phyloP scores from a whole-genome alignment of 2,113 vertebrate genomes.

The Tricholaema leucomelas region DNA sequence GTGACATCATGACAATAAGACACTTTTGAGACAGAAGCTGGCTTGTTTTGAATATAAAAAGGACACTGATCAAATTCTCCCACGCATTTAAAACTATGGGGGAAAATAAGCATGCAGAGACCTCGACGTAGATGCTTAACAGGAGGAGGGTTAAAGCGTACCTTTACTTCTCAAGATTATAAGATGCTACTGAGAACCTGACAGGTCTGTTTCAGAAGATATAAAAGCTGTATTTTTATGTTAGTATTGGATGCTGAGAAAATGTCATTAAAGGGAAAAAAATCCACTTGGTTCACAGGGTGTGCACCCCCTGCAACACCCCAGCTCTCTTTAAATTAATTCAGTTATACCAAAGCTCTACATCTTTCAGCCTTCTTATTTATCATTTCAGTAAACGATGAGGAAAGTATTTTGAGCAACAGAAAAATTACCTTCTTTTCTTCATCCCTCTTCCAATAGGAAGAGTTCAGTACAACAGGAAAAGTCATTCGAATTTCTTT shows the following conservation, averaged over 20 bases:
- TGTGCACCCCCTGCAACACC: not conserved
- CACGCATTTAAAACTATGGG: slow-evolving; percentile 86
- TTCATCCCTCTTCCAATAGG: not conserved
- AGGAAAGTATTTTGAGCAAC: slow-evolving; percentile 5
- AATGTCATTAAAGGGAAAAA: slow-evolving; percentile 68
- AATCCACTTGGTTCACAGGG: not conserved
- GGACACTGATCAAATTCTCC: slow-evolving; percentile 90
- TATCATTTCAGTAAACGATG: slow-evolving; percentile 12
- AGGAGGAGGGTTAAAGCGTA: slow-evolving; percentile 52
- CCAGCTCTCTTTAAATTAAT: slow-evolving; percentile 46
- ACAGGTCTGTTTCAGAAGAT: slow-evolving; percentile 37
- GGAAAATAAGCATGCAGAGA: slow-evolving; percentile 72
- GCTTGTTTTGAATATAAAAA: slow-evolving; percentile 92
- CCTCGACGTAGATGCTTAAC: slow-evolving; percentile 41
- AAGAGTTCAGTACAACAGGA: not conserved
- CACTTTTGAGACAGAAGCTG: slow-evolving; percentile 93
- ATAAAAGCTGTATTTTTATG: slow-evolving; percentile 46
- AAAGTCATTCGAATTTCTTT: slow-evolving; percentile 35
- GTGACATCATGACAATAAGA: slow-evolving; percentile 99
- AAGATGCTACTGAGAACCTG: slow-evolving; percentile 37
- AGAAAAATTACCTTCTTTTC: not conserved
- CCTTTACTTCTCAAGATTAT: slow-evolving; percentile 60
- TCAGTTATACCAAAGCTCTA: not conserved
- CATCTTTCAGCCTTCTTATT: slow-evolving; percentile 15
- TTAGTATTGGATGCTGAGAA: slow-evolving; percentile 57